These are phyloP conservation scores for Nephrotoma guestfalica DNA, from an alignment of 2,888 invertebrate species.

Conservation along the genomic window DNA sequence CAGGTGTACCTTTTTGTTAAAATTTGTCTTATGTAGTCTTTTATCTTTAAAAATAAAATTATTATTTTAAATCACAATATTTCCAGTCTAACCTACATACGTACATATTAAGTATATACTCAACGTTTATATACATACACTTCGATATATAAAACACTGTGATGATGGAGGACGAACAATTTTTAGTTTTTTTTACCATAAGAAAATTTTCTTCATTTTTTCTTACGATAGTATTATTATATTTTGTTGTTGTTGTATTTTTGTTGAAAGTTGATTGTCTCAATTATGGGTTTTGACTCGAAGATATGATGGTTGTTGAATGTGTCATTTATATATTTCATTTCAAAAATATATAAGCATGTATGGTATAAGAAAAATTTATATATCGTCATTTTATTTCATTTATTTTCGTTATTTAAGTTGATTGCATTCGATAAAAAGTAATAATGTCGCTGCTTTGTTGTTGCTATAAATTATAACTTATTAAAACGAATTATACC, in stretches of 20 bases:
- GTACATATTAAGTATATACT: background rate
- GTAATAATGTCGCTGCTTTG: background rate
- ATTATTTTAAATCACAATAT: background rate
- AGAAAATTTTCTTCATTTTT: background rate
- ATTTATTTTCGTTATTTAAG: constrained; percentile 1
- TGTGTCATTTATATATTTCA: constrained; percentile 1
- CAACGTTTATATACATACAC: background rate
- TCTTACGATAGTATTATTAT: background rate
- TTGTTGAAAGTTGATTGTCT: constrained; percentile 1
- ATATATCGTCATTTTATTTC: background rate
- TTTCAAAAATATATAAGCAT: background rate
- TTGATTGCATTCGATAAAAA: constrained; percentile 2
- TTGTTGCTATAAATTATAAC: background rate
- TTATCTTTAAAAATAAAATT: background rate
- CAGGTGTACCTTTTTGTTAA: background rate
- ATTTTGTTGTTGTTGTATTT: background rate
- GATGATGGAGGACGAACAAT: background rate
- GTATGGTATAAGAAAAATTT: background rate
- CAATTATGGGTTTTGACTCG: constrained; percentile 4
- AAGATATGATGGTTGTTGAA: constrained; percentile 4
- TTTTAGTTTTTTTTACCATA: background rate
- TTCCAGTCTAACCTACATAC: background rate
- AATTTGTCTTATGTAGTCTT: background rate
- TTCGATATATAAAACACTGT: background rate
- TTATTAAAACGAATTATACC: background rate